A percentile compares a stretch with the other conserved stretches of the same genome.
phyloP scores from a whole-genome alignment of 2,888 invertebrate species.

The Agrochola circellaris region DNA sequence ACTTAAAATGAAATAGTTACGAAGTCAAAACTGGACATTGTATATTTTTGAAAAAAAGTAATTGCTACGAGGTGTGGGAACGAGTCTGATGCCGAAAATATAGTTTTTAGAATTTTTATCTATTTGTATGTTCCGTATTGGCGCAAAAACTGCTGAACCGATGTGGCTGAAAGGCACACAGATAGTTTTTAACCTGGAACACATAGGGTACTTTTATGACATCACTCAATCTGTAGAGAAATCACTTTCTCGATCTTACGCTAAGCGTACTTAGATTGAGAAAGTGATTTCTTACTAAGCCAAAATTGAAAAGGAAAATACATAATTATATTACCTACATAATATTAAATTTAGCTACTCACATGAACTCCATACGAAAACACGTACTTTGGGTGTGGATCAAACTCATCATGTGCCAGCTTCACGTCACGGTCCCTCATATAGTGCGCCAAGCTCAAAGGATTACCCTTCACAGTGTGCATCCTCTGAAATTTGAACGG shows the following conservation, averaged over 20 bases:
- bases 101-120: no score
- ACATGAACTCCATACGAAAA: slow-evolving; percentile 84
- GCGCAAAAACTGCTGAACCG: not conserved
- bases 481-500: slow-evolving; percentile 71
- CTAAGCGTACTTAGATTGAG: no score
- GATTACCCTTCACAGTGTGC: slow-evolving; percentile 69
- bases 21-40: not conserved
- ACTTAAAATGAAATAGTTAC: not conserved
- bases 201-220: no score
- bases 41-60: not conserved
- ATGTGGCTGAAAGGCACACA: not conserved
- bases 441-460: slow-evolving; percentile 74
- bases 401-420: slow-evolving; percentile 64
- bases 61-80: not conserved
- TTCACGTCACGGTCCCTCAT: slow-evolving; percentile 61
- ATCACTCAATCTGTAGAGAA: not conserved
- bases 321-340: no score
- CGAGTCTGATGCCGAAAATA: no score
- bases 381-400: slow-evolving; percentile 77
- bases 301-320: not conserved
- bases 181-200: not conserved
- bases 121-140: not conserved
- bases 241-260: not conserved
- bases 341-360: slow-evolving; percentile 71
- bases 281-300: no score